Conservation (phyloP, 2,888 invertebrate species). For the Stenodera caucasica region DNA sequence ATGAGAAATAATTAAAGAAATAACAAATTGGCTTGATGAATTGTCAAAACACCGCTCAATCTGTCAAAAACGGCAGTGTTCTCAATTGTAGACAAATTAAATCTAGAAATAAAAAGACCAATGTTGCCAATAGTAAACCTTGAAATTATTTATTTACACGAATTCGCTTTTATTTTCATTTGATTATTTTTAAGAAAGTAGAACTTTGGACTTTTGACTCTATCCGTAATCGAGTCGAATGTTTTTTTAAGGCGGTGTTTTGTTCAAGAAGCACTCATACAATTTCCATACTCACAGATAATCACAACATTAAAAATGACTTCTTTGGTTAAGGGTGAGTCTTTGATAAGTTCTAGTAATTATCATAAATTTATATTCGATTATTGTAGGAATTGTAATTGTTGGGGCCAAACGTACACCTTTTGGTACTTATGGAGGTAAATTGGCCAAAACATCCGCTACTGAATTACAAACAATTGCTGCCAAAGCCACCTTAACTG, state of each 20-base stretch:
- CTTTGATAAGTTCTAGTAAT: constrained; percentile 1
- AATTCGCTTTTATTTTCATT: not conserved
- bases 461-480: constrained; percentile 82
- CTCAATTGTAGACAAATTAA: not conserved
- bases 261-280: not conserved
- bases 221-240: not conserved
- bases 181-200: too few relatives aligned
- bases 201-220: constrained; percentile 12
- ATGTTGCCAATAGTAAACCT: not conserved
- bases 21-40: not conserved
- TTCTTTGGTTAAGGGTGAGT: constrained; percentile 36
- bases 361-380: too few relatives aligned
- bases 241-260: not conserved
- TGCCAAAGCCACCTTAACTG: constrained; percentile 74
- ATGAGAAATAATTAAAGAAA: not conserved
- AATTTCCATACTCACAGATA: too few relatives aligned
- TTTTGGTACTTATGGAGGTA: constrained; percentile 93
- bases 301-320: constrained; percentile 27
- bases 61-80: constrained; percentile 8
- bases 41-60: constrained; percentile 9
- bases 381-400: constrained; percentile 89
- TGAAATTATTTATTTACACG: too few relatives aligned
- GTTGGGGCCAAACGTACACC: constrained; percentile 96
- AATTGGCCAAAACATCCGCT: constrained; percentile 71
- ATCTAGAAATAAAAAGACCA: not conserved